A percentile compares a stretch with the other conserved stretches of the same genome.
Evolutionary conservation across 2,797 vertebrate species (phyloP).

Genomic region (Eleutherodactylus coqui): DNA sequence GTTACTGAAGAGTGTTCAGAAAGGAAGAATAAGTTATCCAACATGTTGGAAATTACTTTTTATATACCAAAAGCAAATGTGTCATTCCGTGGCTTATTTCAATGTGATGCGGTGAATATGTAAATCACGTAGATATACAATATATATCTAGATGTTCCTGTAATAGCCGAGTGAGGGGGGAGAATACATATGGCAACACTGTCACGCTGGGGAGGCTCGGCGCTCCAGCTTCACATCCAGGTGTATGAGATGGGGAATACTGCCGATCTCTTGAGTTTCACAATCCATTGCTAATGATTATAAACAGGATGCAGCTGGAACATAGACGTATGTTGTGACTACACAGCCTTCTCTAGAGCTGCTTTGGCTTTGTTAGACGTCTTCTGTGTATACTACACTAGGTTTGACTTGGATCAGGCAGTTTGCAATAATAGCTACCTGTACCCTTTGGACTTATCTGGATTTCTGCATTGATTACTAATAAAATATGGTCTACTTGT

Average conservation of each 20-base stretch:
- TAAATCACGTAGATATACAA: neutral
- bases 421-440: neutral
- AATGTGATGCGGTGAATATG: neutral
- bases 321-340: neutral
- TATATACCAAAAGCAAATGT: too few species aligned
- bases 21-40: too few species aligned
- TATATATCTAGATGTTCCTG: neutral
- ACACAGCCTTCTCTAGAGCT: neutral
- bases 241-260: neutral
- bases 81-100: too few species aligned
- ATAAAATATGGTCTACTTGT: too few species aligned
- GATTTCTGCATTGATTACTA: too few species aligned
- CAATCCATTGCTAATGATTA: neutral
- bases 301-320: slow-evolving; percentile 50
- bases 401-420: neutral
- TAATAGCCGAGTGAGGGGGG: neutral
- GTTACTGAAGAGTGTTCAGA: too few species aligned
- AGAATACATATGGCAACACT: neutral
- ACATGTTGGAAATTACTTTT: too few species aligned
- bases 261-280: slow-evolving; percentile 2
- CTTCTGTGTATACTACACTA: neutral
- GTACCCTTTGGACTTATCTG: too few species aligned
- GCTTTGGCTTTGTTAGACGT: neutral
- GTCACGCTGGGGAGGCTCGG: neutral
- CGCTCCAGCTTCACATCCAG: slow-evolving; percentile 1